Conservation (phyloP, 2,113 vertebrate species). For the Nipponia nippon region DNA sequence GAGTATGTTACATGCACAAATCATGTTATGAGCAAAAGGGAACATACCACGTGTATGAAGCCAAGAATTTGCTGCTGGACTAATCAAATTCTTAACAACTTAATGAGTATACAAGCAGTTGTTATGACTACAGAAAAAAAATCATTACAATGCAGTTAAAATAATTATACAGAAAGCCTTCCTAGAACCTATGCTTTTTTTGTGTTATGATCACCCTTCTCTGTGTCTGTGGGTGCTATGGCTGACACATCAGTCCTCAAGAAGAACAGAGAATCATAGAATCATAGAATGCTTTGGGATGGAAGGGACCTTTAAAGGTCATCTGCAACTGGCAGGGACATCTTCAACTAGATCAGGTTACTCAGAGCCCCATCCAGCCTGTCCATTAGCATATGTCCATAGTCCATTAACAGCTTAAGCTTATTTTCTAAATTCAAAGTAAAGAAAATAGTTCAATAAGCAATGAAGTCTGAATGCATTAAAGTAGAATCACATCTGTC, state of each 20-base stretch:
- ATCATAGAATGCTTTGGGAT: too few species aligned
- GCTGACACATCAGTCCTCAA: background rate
- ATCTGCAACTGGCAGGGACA: too few species aligned
- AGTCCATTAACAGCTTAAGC: slow-evolving; percentile 8
- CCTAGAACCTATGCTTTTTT: background rate
- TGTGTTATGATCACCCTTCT: background rate
- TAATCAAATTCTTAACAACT: background rate
- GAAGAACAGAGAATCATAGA: background rate
- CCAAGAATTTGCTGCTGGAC: background rate
- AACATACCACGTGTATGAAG: background rate
- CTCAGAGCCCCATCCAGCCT: too few species aligned
- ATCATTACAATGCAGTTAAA: background rate
- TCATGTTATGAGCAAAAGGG: background rate
- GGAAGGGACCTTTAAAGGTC: too few species aligned
- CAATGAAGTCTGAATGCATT: slow-evolving; percentile 8
- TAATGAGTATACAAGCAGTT: background rate
- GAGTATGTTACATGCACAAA: too few species aligned
- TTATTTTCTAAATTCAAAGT: slow-evolving; percentile 38
- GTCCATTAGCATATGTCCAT: too few species aligned
- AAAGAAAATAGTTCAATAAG: slow-evolving; percentile 36
- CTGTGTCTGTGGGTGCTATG: background rate
- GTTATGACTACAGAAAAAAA: background rate
- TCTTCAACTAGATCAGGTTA: too few species aligned
- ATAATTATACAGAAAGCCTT: background rate
- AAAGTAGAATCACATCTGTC: slow-evolving; percentile 9